phyloP scores from a whole-genome alignment of 2,888 invertebrate genomes.

The Pseudococcus jackbeardsleyi region DNA sequence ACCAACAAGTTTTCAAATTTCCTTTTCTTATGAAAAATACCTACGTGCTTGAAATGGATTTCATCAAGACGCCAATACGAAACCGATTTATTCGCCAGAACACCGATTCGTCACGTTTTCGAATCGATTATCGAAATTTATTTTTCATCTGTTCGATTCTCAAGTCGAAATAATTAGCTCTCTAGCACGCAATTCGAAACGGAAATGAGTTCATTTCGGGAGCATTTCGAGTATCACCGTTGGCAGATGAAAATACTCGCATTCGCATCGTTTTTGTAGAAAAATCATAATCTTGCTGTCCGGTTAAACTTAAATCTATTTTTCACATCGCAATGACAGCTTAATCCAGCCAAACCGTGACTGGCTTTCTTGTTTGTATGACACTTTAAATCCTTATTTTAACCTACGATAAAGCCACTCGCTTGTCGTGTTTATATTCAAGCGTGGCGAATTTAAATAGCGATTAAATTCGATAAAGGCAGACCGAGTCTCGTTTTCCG shows the following conservation, averaged over 20 bases:
- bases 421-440: slow-evolving; percentile 35
- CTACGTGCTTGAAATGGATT: background rate
- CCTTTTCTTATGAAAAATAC: background rate
- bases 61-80: background rate
- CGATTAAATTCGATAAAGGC: slow-evolving; percentile 46
- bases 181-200: background rate
- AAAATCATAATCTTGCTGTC: slow-evolving; percentile 43
- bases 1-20: slow-evolving; percentile 25
- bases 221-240: background rate
- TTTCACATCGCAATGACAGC: slow-evolving; percentile 49
- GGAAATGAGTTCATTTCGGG: background rate
- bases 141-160: background rate
- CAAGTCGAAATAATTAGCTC: background rate
- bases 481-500: background rate
- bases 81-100: background rate
- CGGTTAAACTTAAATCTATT: slow-evolving; percentile 49
- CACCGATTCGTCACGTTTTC: background rate
- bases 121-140: background rate
- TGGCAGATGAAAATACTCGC: slow-evolving; percentile 17
- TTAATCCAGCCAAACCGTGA: slow-evolving; percentile 19
- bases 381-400: slow-evolving; percentile 57
- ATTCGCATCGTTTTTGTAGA: background rate
- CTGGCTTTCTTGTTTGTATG: slow-evolving; percentile 62
- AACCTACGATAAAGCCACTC: slow-evolving; percentile 47
- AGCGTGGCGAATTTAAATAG: slow-evolving; percentile 21